phyloP scores from a whole-genome alignment of 2,797 vertebrate species.

The Salmo trutta region DNA sequence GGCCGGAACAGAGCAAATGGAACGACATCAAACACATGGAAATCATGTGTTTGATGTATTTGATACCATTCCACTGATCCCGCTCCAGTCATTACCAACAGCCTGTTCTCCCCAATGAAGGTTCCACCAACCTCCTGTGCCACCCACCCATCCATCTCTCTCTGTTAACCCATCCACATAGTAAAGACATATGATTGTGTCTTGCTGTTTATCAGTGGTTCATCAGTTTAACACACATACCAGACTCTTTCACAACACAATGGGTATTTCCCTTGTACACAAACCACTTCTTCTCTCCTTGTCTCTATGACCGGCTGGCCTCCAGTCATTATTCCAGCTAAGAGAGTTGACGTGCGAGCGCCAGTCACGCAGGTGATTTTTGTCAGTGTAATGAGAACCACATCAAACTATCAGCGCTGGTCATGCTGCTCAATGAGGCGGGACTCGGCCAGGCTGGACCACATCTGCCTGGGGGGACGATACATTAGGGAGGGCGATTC shows the following conservation, averaged over 20 bases:
- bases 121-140: too few species aligned
- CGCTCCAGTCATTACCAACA: too few species aligned
- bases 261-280: not conserved
- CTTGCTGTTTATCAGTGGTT: not conserved
- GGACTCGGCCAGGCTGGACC: slow-evolving; percentile 1
- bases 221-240: not conserved
- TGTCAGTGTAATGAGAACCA: slow-evolving; percentile 46
- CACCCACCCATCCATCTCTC: not conserved
- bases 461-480: slow-evolving; percentile 55
- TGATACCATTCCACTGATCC: too few species aligned
- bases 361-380: slow-evolving; percentile 44
- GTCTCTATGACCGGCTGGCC: not conserved
- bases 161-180: not conserved
- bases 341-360: slow-evolving; percentile 37
- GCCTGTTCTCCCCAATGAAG: too few species aligned
- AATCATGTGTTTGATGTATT: too few species aligned
- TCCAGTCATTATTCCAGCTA: slow-evolving; percentile 50
- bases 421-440: slow-evolving; percentile 39
- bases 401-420: slow-evolving; percentile 48
- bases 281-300: not conserved
- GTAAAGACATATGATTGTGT: not conserved
- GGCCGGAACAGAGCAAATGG: too few species aligned
- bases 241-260: not conserved
- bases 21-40: too few species aligned
- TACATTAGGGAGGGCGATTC: slow-evolving; percentile 42